Evolutionary conservation across 2,888 invertebrate species (phyloP), one percentile per base, ranked within the genome.

Genomic region (Phalera bucephala): DNA sequence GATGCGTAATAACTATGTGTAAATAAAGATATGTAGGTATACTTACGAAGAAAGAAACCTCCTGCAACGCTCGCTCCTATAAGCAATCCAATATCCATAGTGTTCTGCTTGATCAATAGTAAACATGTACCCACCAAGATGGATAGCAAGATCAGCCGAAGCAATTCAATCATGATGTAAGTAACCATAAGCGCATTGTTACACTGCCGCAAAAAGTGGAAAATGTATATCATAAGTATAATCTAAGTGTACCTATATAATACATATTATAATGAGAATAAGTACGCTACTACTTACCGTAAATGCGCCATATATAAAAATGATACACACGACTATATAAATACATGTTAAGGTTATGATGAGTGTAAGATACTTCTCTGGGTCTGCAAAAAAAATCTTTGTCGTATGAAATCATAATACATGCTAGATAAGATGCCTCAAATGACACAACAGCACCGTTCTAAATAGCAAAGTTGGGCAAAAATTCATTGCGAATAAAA

Each of bases 1-100:
- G n/a, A n/a, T n/a, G n/a, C n/a, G n/a, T n/a, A n/a, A n/a, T n/a
- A n/a, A n/a, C n/a, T n/a, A n/a, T n/a, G n/a, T n/a, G n/a, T n/a
- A n/a, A n/a, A n/a, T n/a, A n/a, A n/a, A n/a, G n/a, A n/a, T 21
- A 3, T 22, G 13, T 31, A 28, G 27, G 35, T 13, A 23, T 33
- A 71, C 85, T 83, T 66, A 88, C 88, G 43, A 3, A 88, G 64
- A 32, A 78, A 54, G 46, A 88, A 88, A 7, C 86, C 85, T 22
- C 73, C 71, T 6, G 69, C 64, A n/a, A 88, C 81, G 47, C 88
- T 88, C 11, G 86, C 81, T 19, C 81, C 86, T 34, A 88, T 88
- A 3, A 88, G 74, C 36, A 82, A 62, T 8, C 89, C 89, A 35
- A 89, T 86, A 30, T 88, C 86, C 85, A 88, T 87, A 0, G 82